Evolutionary conservation across 2,888 invertebrate genomes (phyloP).

Genomic region (Ectemnius cavifrons): DNA sequence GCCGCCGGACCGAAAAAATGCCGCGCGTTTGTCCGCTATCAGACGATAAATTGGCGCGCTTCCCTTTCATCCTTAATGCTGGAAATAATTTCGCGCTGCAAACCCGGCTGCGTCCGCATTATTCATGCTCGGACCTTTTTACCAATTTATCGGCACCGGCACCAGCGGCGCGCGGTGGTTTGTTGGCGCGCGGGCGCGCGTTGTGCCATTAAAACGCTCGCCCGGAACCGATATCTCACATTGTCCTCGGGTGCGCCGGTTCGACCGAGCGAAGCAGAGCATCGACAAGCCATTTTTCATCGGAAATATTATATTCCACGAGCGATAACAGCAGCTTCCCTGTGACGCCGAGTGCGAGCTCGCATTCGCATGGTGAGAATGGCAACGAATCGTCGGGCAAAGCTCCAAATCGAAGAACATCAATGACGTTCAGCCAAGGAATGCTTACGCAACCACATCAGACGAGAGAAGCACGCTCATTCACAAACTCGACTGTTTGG

Average conservation of each 20-base stretch:
- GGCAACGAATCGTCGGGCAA: constrained; percentile 47
- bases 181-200: constrained; percentile 13
- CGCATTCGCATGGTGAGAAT: constrained; percentile 23
- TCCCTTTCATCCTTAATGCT: not conserved
- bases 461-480: constrained; percentile 54
- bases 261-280: constrained; percentile 5
- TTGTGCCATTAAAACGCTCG: constrained; percentile 30
- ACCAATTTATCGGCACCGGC: constrained; percentile 34
- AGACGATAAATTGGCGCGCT: constrained; percentile 9
- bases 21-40: not conserved
- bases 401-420: constrained; percentile 52
- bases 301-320: constrained; percentile 42
- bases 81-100: constrained; percentile 31
- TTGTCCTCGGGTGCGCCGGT: constrained; percentile 40
- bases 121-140: constrained; percentile 36
- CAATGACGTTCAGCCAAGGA: constrained; percentile 60
- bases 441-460: constrained; percentile 51
- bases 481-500: constrained; percentile 34
- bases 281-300: constrained; percentile 46
- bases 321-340: constrained; percentile 40
- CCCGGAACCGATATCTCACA: constrained; percentile 30
- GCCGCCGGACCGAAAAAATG: not conserved
- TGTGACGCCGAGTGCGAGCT: not conserved
- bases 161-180: constrained; percentile 19
- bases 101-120: constrained; percentile 1